phyloP scores from a whole-genome alignment of 64 coral and sea anemone genomes.

The Stichodactyla mertensii region DNA sequence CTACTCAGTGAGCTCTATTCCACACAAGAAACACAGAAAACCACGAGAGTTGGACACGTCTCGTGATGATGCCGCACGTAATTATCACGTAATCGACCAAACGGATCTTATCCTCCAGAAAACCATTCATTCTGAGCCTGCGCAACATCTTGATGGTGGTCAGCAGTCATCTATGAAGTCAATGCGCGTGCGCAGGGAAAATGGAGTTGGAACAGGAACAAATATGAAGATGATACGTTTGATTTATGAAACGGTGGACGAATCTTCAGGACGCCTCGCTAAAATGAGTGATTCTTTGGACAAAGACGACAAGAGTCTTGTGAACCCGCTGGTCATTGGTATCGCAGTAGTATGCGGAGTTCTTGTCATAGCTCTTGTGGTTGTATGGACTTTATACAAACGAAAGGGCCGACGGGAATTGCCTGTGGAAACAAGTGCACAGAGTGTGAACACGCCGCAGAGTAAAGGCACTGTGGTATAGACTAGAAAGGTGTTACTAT shows the following conservation, averaged over 20 bases:
- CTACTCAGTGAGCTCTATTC: conserved; percentile 69
- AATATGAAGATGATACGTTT: conserved; percentile 85
- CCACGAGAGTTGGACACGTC: neutral
- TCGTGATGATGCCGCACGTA: neutral
- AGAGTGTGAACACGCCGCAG: conserved; percentile 3
- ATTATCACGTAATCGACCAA: neutral
- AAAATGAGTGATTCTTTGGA: neutral
- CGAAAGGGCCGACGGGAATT: conserved; percentile 43
- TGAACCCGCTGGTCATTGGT: conserved; percentile 90
- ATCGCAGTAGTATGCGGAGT: conserved; percentile 70
- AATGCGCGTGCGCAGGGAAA: conserved; percentile 55
- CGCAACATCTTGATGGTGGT: neutral
- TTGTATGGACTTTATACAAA: conserved; percentile 51
- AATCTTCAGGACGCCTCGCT: neutral
- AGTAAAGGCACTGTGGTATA: conserved; percentile 23
- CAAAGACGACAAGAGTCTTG: conserved; percentile 8
- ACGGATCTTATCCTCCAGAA: neutral
- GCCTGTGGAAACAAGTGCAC: conserved; percentile 45
- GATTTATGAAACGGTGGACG: conserved; percentile 35
- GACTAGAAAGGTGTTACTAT: neutral
- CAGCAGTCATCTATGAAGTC: neutral
- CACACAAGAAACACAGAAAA: neutral
- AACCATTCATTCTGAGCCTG: neutral
- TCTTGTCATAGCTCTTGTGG: conserved; percentile 45
- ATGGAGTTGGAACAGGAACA: conserved; percentile 58